Evolutionary conservation across 2,113 vertebrate genomes (phyloP).

Genomic region (Tachysurus vachellii): DNA sequence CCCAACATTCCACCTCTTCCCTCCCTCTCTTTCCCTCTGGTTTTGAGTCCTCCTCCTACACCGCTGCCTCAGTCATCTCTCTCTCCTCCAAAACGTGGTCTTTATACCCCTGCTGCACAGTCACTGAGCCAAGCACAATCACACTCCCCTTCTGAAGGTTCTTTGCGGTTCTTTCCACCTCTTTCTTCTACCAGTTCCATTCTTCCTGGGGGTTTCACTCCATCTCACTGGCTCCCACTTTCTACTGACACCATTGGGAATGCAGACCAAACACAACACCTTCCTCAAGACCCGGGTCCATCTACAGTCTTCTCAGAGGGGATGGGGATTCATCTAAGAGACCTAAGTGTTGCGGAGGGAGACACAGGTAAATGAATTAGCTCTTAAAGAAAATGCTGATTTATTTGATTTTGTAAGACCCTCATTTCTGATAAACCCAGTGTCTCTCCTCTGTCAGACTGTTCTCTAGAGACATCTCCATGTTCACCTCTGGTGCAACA

Average conservation of each 20-base stretch:
- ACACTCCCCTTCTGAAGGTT: constrained; percentile 50
- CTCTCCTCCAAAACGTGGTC: constrained; percentile 67
- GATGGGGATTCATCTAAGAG: constrained; percentile 38
- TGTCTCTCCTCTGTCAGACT: constrained; percentile 45
- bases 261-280: constrained; percentile 39
- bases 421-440: background rate
- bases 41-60: constrained; percentile 73
- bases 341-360: constrained; percentile 26
- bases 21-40: constrained; percentile 63
- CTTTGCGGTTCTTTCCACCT: constrained; percentile 63
- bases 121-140: constrained; percentile 45
- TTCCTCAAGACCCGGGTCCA: constrained; percentile 46
- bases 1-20: constrained; percentile 57
- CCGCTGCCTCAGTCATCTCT: constrained; percentile 66
- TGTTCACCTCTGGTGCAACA: constrained; percentile 48
- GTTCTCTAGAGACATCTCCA: constrained; percentile 57
- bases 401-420: background rate
- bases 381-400: background rate
- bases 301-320: constrained; percentile 49
- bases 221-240: constrained; percentile 57
- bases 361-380: constrained; percentile 53
- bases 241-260: constrained; percentile 50
- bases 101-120: constrained; percentile 35
- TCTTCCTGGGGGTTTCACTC: constrained; percentile 57
- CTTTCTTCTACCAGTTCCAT: constrained; percentile 52